Conservation (phyloP, 2,797 vertebrate species). For the Tiaroga cobitis region DNA sequence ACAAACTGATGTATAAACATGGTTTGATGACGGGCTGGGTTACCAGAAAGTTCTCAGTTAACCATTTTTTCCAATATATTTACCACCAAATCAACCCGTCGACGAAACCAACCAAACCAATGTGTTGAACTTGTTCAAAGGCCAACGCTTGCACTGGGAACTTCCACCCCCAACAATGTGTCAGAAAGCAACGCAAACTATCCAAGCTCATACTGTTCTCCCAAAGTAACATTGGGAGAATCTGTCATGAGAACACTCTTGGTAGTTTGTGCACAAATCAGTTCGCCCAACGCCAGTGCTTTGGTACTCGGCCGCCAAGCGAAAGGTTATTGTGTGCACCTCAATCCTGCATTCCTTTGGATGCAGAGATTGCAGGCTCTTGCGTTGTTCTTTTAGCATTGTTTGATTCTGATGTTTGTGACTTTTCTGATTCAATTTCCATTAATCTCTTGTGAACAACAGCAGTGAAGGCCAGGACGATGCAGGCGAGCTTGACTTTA, state of each 20-base stretch:
- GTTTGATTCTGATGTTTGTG: constrained; percentile 73
- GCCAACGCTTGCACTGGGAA: constrained; percentile 75
- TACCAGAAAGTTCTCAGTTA: constrained; percentile 64
- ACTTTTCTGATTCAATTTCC: constrained; percentile 69
- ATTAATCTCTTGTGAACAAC: constrained; percentile 92
- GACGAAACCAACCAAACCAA: constrained; percentile 53
- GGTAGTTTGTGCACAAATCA: constrained; percentile 75
- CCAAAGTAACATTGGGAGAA: constrained; percentile 69
- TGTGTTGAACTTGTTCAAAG: constrained; percentile 67
- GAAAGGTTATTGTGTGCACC: constrained; percentile 74
- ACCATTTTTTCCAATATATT: constrained; percentile 70
- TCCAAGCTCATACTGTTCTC: constrained; percentile 68
- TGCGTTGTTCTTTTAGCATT: constrained; percentile 78
- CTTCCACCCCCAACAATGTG: constrained; percentile 74
- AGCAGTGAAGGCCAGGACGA: constrained; percentile 99
- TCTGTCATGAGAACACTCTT: constrained; percentile 66
- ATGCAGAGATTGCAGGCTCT: constrained; percentile 70
- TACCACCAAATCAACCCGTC: constrained; percentile 64
- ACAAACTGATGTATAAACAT: constrained; percentile 64
- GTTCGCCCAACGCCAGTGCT: constrained; percentile 71
- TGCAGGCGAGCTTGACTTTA: constrained; percentile 99
- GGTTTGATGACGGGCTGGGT: constrained; percentile 65
- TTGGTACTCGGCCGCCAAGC: constrained; percentile 66
- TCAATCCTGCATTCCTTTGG: constrained; percentile 76
- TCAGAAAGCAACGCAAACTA: constrained; percentile 82